Conservation (phyloP, 2,797 vertebrate species). For the Alectoris magna region DNA sequence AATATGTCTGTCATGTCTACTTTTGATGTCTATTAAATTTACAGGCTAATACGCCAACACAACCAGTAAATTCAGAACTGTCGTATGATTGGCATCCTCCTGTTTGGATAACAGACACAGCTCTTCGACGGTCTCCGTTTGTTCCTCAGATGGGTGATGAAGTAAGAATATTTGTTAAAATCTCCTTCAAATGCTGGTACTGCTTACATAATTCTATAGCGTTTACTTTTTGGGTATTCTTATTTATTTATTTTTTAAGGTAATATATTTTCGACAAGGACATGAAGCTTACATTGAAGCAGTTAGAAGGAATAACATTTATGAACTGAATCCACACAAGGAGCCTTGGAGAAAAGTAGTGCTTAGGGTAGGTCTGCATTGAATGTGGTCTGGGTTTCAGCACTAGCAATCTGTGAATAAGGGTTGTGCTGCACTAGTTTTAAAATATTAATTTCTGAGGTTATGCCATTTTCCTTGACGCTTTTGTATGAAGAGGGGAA, state of each 20-base stretch:
- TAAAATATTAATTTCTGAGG: not conserved
- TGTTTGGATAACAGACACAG: slow-evolving; percentile 94
- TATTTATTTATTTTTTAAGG: slow-evolving; percentile 74
- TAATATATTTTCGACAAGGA: slow-evolving; percentile 98
- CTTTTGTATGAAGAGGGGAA: not conserved
- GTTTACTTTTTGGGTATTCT: not conserved
- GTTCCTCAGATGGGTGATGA: slow-evolving; percentile 99
- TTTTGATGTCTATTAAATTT: slow-evolving; percentile 22
- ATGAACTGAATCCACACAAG: slow-evolving; percentile 91
- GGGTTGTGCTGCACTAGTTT: not conserved
- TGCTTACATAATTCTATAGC: not conserved
- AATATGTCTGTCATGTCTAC: not conserved
- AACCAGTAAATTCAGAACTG: slow-evolving; percentile 83
- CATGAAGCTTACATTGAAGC: slow-evolving; percentile 97
- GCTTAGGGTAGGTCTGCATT: slow-evolving; percentile 87
- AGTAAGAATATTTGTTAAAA: slow-evolving; percentile 75
- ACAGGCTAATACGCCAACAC: slow-evolving; percentile 80
- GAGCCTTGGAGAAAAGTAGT: slow-evolving; percentile 96
- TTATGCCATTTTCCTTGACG: not conserved
- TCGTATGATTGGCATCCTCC: slow-evolving; percentile 92
- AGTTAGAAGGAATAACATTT: slow-evolving; percentile 88
- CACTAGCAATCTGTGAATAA: not conserved
- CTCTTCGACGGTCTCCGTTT: slow-evolving; percentile 94
- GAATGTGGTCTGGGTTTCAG: not conserved
- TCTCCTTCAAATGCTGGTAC: not conserved